Evolutionary conservation across 2,888 invertebrate genomes (phyloP), one percentile per base, ranked within the genome.

Genomic region (Cosmopolites sordidus): DNA sequence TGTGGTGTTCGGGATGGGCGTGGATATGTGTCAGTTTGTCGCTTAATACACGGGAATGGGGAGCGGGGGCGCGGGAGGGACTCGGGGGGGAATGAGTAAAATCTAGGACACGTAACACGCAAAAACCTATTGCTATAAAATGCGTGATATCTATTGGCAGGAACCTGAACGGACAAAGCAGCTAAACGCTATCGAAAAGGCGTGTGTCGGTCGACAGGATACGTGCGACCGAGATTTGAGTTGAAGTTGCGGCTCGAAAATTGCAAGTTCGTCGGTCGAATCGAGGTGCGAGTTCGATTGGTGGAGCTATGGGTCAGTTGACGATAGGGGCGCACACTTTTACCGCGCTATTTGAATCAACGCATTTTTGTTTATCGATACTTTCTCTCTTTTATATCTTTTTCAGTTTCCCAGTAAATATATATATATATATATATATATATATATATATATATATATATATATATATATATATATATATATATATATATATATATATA

Each of bases 121-220:
- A 65, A 56, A 59, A 22, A 64, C 64, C 33, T 33, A 33, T 73
- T 73, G 73, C 72, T 73, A 73, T 72, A 68, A 71, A 69, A 71
- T 70, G 67, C 62, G 63, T 61, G 63, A 60, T 60, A 46, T 56
- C 60, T 58, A 64, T 67, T 74, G 75, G 74, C 74, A 74, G 74
- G 74, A 74, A 74, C 74, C 68, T 61, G 70, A 70, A 74, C 73
- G 75, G 74, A 74, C 73, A 74, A 74, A 75, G 73, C 73, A 67
- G 68, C 72, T 72, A 56, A 54, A 64, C 66, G 66, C 67, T 69
- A 66, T 59, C 59, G 60, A 63, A 64, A 63, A 62, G 64, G 56
- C 51, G 51, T 62, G 61, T 62, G 29, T 58, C 58, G 54, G 58
- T 53, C 48, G 22, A 3, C 3, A 37, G 33, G 56, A 60, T 62